phyloP scores from a whole-genome alignment of 2,888 invertebrate species.

The Calameuta filiformis region DNA sequence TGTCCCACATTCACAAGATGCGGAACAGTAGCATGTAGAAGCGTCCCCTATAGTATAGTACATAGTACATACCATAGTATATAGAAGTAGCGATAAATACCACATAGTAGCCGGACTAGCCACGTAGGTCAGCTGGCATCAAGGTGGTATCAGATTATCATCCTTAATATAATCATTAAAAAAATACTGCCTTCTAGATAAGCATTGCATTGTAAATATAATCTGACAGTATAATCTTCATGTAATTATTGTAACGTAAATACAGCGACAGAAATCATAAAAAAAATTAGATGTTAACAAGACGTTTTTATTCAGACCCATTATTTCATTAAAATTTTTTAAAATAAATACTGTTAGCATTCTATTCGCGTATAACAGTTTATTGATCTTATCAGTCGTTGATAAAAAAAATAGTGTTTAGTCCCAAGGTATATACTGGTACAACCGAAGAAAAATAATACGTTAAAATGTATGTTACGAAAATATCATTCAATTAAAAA shows the following conservation, averaged over 20 bases:
- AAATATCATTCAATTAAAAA: not conserved
- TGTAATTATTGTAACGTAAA: not conserved
- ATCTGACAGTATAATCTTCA: not conserved
- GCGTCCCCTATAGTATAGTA: not conserved
- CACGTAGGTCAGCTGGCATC: conserved; percentile 25
- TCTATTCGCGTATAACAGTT: not conserved
- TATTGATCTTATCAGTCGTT: not conserved
- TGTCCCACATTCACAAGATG: conserved; percentile 31
- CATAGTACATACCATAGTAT: not conserved
- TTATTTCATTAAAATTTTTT: not conserved
- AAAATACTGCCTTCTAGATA: not conserved
- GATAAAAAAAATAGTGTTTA: not conserved
- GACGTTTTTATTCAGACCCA: not conserved
- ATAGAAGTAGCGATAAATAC: not conserved
- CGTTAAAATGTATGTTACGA: not conserved
- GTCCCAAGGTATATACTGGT: not conserved
- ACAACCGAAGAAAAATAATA: not conserved
- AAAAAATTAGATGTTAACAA: not conserved
- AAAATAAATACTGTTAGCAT: not conserved
- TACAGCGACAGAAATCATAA: not conserved
- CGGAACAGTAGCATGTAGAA: conserved; percentile 23
- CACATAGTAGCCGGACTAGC: conserved; percentile 11
- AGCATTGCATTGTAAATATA: not conserved
- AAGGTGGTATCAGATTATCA: conserved; percentile 11
- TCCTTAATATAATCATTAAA: not conserved